Evolutionary conservation across 2,797 vertebrate genomes (phyloP), one percentile per base, ranked within the genome.

Genomic region (Phalanger gymnotis): DNA sequence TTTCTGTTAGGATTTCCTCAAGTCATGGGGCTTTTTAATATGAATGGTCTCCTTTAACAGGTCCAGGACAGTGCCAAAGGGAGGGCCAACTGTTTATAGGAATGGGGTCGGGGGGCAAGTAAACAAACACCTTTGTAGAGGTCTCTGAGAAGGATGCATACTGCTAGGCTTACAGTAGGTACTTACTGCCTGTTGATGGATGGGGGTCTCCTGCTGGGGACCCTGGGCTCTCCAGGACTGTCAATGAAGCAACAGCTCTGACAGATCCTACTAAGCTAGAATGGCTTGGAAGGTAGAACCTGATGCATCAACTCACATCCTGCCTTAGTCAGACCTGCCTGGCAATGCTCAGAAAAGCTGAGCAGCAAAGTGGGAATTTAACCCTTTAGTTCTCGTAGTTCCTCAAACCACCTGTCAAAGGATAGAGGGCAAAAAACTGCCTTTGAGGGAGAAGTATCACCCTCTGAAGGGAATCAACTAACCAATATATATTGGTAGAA

Each of bases 21-120:
- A 10, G 31, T 87, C 13, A 4, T 2, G 5, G 34, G 2, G 30
- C 2, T 55, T 51, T 52, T 13, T 14, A 90, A 5, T 5, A 1
- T 10, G 27, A 53, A 1, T 0, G 51, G 51, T 2, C 0, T 2
- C 28, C 4, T 87, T 27, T 34, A 47, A 87, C 73, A 87, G 22
- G 22, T 27, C 40, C 40, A 51, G 40, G 25, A 3, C 40, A 27
- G 4, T 11, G 73, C 19, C 40, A 87, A 87, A 47, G 66, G 25
- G 2, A 87, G 40, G 11, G 54, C 51, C 51, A 30, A 3, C 51
- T 5, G 22, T 31, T 10, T 4, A 5, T 28, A 2, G 0, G 22
- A 90, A 14, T 1, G 2, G 12, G 3, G 22, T 22, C 9, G 51
- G 28, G 0, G 0, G 54, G 25, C 16, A 7, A 0, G 55, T 34